A percentile compares a stretch with the other conserved stretches of the same genome.
Evolutionary conservation across 2,797 vertebrate genomes (phyloP).

Genomic region (Pitangus sulphuratus): DNA sequence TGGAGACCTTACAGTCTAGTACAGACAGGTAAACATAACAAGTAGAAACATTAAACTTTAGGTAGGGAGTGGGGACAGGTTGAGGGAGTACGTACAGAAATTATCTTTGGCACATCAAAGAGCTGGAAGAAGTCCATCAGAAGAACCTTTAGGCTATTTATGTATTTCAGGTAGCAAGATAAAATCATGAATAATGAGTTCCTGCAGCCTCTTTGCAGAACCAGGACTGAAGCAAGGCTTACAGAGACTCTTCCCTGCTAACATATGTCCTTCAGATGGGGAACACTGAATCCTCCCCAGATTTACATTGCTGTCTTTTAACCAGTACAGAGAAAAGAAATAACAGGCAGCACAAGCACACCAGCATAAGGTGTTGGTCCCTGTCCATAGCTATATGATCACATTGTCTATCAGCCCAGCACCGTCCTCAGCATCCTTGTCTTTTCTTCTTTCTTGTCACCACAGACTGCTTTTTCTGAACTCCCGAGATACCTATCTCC

Average conservation of each 20-base stretch:
- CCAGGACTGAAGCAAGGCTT: background rate
- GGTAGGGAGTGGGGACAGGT: constrained; percentile 71
- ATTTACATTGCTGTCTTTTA: background rate
- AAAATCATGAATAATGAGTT: constrained; percentile 69
- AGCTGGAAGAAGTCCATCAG: constrained; percentile 68
- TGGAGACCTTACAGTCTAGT: constrained; percentile 50
- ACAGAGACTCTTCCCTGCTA: background rate
- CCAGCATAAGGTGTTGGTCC: background rate
- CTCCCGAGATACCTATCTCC: background rate
- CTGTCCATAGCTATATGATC: background rate
- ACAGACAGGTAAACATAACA: constrained; percentile 67
- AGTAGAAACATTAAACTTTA: constrained; percentile 72
- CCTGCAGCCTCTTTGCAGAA: constrained; percentile 58
- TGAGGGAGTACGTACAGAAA: constrained; percentile 66
- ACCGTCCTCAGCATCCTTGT: background rate
- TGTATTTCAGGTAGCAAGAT: constrained; percentile 68
- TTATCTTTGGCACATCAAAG: constrained; percentile 74
- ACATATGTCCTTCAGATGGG: background rate
- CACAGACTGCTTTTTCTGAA: background rate
- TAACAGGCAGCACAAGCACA: background rate
- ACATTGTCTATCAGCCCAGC: background rate
- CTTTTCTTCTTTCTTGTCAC: background rate
- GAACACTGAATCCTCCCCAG: background rate
- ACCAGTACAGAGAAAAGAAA: background rate
- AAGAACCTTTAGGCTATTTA: constrained; percentile 67